These are phyloP conservation scores for Luperina nickerlii DNA, from an alignment of 2,888 invertebrate genomes.

Conservation along the genomic window DNA sequence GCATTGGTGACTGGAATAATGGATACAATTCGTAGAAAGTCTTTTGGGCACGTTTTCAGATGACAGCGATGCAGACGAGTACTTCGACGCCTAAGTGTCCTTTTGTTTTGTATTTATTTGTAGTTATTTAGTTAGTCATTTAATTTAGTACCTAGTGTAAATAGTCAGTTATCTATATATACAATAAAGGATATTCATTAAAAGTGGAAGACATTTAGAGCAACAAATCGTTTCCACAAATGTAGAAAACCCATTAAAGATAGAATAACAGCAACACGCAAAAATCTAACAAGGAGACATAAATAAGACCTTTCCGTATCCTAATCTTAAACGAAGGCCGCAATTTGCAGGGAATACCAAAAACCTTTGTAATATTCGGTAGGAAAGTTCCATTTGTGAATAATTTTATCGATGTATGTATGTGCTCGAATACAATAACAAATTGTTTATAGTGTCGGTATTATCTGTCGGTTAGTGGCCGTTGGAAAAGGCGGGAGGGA, in stretches of 20 bases:
- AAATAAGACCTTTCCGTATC: constrained; percentile 53
- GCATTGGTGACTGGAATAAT: background rate
- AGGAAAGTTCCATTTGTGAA: constrained; percentile 52
- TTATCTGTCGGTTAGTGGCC: constrained; percentile 71
- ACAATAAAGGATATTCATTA: background rate
- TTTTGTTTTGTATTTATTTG: too few species aligned
- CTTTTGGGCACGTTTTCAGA: background rate
- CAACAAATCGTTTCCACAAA: constrained; percentile 15
- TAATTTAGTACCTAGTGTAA: background rate
- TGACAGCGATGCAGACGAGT: background rate
- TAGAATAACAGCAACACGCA: constrained; percentile 36
- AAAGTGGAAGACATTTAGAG: constrained; percentile 2
- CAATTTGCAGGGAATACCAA: constrained; percentile 48
- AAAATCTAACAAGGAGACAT: constrained; percentile 33
- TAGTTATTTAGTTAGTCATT: background rate
- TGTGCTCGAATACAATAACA: constrained; percentile 61
- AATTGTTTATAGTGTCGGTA: constrained; percentile 71
- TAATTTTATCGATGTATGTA: constrained; percentile 61
- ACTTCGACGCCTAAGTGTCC: background rate
- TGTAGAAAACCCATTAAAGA: constrained; percentile 43
- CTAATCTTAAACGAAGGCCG: constrained; percentile 50
- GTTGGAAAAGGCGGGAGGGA: constrained; percentile 67
- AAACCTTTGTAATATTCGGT: constrained; percentile 47
- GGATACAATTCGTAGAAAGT: background rate
- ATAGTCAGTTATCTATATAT: background rate